Percentiles rank a stretch among this genome's conserved stretches.
phyloP scores from a whole-genome alignment of 2,797 vertebrate genomes.

The Helarctos malayanus region DNA sequence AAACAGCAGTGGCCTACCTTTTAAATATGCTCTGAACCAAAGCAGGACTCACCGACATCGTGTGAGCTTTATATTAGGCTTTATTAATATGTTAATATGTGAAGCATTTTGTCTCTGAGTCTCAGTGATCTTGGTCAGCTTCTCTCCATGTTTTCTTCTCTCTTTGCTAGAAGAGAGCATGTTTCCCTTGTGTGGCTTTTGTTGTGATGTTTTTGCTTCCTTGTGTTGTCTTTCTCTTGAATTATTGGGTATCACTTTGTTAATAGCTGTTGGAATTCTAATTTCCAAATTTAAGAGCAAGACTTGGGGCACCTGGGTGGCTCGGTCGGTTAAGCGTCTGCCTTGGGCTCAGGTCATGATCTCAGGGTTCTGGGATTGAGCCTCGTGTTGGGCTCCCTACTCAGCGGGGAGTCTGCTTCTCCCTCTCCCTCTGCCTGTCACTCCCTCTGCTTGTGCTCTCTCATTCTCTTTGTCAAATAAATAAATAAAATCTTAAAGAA shows the following conservation, averaged over 20 bases:
- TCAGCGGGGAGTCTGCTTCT: background rate
- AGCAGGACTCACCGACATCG: background rate
- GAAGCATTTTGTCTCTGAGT: background rate
- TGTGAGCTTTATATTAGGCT: background rate
- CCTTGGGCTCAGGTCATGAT: background rate
- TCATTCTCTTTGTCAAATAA: background rate
- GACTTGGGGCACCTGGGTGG: background rate
- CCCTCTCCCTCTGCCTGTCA: too few species aligned
- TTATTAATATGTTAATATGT: background rate
- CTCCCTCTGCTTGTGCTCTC: background rate
- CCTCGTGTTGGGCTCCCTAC: background rate
- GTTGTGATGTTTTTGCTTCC: background rate
- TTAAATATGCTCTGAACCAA: constrained; percentile 73
- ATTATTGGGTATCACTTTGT: background rate
- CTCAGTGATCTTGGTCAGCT: background rate
- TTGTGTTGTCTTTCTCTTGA: constrained; percentile 38
- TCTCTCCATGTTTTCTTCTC: background rate
- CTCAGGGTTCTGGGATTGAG: background rate
- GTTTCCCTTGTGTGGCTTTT: background rate
- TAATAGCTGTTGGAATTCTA: background rate
- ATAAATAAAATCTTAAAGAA: background rate
- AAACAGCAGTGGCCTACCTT: constrained; percentile 54
- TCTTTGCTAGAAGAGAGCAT: background rate
- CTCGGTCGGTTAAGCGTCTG: background rate
- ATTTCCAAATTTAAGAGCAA: background rate